These are phyloP conservation scores for Belonocnema kinseyi DNA, from an alignment of 1,140 invertebrate species.

Conservation along the genomic window DNA sequence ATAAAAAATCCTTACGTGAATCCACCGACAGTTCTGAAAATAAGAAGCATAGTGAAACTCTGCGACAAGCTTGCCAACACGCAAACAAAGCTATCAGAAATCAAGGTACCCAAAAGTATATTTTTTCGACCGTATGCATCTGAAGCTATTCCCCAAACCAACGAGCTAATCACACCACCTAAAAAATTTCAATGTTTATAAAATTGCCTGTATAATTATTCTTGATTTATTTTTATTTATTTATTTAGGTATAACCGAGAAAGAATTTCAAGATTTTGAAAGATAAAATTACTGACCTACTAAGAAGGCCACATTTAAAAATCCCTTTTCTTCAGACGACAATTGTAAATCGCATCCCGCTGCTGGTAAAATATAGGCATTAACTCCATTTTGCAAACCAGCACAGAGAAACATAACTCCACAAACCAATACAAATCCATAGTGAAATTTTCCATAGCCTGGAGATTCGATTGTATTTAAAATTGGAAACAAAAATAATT, in stretches of 20 bases:
- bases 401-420: conserved; percentile 73
- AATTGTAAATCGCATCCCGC: conserved; percentile 77
- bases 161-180: conserved; percentile 77
- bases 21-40: conserved; percentile 76
- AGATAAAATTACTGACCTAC: conserved; percentile 68
- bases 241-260: neutral
- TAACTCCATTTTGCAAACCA: conserved; percentile 79
- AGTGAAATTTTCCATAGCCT: conserved; percentile 66
- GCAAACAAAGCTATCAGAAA: conserved; percentile 78
- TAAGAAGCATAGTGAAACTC: conserved; percentile 73
- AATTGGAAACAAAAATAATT: neutral
- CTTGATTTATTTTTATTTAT: neutral
- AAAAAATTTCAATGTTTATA: conserved; percentile 34
- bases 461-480: conserved; percentile 12
- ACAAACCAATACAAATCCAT: conserved; percentile 59
- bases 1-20: conserved; percentile 74
- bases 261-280: conserved; percentile 21
- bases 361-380: conserved; percentile 78
- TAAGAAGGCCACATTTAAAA: conserved; percentile 78
- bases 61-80: conserved; percentile 75
- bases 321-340: conserved; percentile 75
- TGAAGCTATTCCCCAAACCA: conserved; percentile 81
- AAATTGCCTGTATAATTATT: conserved; percentile 20
- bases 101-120: conserved; percentile 79
- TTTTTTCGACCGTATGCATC: conserved; percentile 80